phyloP scores from a whole-genome alignment of 2,888 invertebrate genomes.

The Hylaea fasciaria region DNA sequence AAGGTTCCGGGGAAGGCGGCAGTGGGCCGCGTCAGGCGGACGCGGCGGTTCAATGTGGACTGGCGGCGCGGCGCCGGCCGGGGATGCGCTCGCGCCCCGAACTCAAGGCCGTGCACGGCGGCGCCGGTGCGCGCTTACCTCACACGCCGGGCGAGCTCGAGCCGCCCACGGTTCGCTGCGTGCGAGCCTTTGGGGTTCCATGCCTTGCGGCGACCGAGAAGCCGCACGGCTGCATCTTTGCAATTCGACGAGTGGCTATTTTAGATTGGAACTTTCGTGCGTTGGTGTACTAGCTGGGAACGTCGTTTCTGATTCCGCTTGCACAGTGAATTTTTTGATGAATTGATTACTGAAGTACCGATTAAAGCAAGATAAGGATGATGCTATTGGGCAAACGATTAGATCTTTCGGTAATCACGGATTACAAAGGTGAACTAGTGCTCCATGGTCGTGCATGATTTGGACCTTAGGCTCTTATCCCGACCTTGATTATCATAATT shows the following conservation, averaged over 20 bases:
- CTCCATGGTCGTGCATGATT: slow-evolving; percentile 4
- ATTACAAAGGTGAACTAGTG: slow-evolving; percentile 20
- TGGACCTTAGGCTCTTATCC: slow-evolving; percentile 8
- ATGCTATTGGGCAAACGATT: neutral
- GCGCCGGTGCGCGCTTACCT: slow-evolving; percentile 52
- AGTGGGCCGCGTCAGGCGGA: slow-evolving; percentile 80
- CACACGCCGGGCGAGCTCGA: slow-evolving; percentile 36
- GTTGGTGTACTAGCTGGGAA: neutral
- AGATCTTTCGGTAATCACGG: neutral
- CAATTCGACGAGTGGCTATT: neutral
- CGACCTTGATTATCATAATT: slow-evolving; percentile 21
- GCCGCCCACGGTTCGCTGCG: slow-evolving; percentile 43
- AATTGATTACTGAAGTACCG: too few species aligned
- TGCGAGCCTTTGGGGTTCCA: slow-evolving; percentile 38
- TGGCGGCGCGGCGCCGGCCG: slow-evolving; percentile 58
- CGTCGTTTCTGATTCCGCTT: too few species aligned
- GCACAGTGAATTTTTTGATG: too few species aligned
- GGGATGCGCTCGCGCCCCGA: slow-evolving; percentile 63
- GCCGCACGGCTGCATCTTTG: slow-evolving; percentile 18
- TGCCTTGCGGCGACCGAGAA: slow-evolving; percentile 16
- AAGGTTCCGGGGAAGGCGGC: slow-evolving; percentile 52
- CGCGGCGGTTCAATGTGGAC: slow-evolving; percentile 82
- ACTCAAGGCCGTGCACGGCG: slow-evolving; percentile 54
- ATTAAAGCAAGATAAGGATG: too few species aligned
- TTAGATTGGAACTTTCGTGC: neutral